Evolutionary conservation across 2,113 vertebrate genomes (phyloP).

Genomic region (Scopus umbretta): DNA sequence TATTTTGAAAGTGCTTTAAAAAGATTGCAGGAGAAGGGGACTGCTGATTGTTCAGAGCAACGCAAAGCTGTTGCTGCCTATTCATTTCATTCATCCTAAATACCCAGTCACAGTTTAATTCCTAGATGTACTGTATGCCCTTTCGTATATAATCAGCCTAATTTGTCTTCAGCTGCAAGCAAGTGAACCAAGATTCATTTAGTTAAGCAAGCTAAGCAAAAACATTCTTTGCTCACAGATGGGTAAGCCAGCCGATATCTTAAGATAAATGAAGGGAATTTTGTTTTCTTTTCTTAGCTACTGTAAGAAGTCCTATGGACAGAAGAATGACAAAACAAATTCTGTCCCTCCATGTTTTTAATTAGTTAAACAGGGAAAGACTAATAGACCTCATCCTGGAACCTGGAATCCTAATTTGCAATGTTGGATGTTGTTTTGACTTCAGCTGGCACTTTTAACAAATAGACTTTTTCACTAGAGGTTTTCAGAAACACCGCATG

Average conservation of each 20-base stretch:
- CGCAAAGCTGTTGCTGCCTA: conserved; percentile 19
- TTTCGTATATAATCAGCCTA: conserved; percentile 37
- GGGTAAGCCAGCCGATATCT: conserved; percentile 4
- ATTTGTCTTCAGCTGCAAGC: conserved; percentile 50
- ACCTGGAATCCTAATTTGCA: conserved; percentile 41
- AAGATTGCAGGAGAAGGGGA: not conserved
- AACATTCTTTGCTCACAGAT: conserved; percentile 30
- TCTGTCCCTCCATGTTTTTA: not conserved
- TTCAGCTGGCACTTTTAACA: conserved; percentile 53
- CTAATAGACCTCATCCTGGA: conserved; percentile 43
- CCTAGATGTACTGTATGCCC: conserved; percentile 26
- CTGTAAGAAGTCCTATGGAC: not conserved
- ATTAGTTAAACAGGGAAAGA: conserved; percentile 49
- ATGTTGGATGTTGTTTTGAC: conserved; percentile 29
- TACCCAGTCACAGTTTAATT: conserved; percentile 27
- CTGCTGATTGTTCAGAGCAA: conserved; percentile 14
- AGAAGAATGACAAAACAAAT: conserved; percentile 34
- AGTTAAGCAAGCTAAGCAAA: conserved; percentile 48
- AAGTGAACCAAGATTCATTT: conserved; percentile 43
- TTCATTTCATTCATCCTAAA: conserved; percentile 47
- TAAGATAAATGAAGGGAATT: conserved; percentile 25
- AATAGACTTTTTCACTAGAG: conserved; percentile 58
- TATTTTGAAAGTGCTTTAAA: conserved; percentile 41
- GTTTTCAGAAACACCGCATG: conserved; percentile 35
- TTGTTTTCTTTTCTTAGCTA: conserved; percentile 31